Conservation (phyloP, 2,888 invertebrate species). For the Dastarcus helophoroides region DNA sequence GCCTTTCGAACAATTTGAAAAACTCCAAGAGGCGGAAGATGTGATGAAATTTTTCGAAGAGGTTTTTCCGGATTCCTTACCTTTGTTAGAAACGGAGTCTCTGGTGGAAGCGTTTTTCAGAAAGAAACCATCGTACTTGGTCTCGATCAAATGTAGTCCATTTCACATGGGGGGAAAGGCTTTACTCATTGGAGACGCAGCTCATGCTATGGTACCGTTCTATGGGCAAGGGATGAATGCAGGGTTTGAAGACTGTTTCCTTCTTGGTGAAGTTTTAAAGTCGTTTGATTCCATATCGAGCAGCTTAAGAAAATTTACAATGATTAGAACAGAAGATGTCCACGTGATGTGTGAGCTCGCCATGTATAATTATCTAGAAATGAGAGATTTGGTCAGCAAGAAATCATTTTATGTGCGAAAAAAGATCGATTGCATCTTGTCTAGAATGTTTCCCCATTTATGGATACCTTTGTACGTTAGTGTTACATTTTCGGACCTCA, state of each 20-base stretch:
- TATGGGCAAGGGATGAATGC: slow-evolving; percentile 99
- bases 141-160: slow-evolving; percentile 87
- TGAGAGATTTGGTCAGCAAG: slow-evolving; percentile 82
- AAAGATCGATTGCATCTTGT: slow-evolving; percentile 66
- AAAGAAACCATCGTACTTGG: slow-evolving; percentile 63
- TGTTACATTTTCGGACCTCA: slow-evolving; percentile 80
- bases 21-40: slow-evolving; percentile 48
- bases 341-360: slow-evolving; percentile 92
- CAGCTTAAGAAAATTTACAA: slow-evolving; percentile 61
- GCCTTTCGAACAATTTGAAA: slow-evolving; percentile 71
- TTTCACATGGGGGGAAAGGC: slow-evolving; percentile 69
- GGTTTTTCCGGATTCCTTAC: slow-evolving; percentile 77
- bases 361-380: slow-evolving; percentile 96
- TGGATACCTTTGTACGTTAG: slow-evolving; percentile 95
- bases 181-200: slow-evolving; percentile 83
- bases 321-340: slow-evolving; percentile 64
- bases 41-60: slow-evolving; percentile 65
- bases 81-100: slow-evolving; percentile 65
- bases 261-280: slow-evolving; percentile 43
- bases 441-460: slow-evolving; percentile 54
- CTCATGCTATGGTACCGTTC: slow-evolving; percentile 98
- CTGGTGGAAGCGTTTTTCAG: slow-evolving; percentile 66
- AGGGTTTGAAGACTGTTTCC: slow-evolving; percentile 88
- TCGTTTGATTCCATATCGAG: slow-evolving; percentile 51
- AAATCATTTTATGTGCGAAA: slow-evolving; percentile 73